Percentiles rank a stretch among this genome's conserved stretches.
These are phyloP conservation scores for Petrosia ficiformis DNA, from an alignment of 37 sponge, comb jelly and placozoan genomes.

Conservation along the genomic window DNA sequence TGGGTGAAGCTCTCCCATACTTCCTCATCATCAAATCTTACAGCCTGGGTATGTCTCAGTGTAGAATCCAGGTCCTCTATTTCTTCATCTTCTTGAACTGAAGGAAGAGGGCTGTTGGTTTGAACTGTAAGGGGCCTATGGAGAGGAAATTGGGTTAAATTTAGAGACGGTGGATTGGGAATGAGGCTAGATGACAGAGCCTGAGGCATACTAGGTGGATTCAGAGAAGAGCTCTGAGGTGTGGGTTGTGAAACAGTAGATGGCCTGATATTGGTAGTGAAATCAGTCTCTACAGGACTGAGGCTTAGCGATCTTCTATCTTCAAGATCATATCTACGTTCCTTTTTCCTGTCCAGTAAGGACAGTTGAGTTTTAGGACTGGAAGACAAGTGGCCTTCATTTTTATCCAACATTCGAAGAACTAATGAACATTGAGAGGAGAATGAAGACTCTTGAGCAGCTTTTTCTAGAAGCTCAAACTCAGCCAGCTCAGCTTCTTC, in stretches of 20 bases:
- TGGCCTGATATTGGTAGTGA: too few relatives aligned
- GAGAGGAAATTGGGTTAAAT: not conserved
- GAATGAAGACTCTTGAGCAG: constrained; percentile 39
- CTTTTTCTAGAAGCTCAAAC: constrained; percentile 77
- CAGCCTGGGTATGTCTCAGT: constrained; percentile 17
- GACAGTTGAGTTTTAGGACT: not conserved
- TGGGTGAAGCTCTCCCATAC: constrained; percentile 75
- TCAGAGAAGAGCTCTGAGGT: not conserved
- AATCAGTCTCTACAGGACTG: too few relatives aligned
- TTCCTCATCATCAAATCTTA: constrained; percentile 79
- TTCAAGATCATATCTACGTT: not conserved
- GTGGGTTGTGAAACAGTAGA: not conserved
- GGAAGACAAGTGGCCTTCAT: not conserved
- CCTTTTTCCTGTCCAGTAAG: not conserved
- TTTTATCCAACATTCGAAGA: not conserved
- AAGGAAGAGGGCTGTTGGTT: not conserved
- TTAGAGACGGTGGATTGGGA: not conserved
- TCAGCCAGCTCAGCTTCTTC: constrained; percentile 77
- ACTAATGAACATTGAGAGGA: constrained; percentile 64
- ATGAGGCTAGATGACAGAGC: not conserved
- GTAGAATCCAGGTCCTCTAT: constrained; percentile 42
- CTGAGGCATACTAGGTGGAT: not conserved
- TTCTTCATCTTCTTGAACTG: constrained; percentile 7
- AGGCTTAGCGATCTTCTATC: not conserved
- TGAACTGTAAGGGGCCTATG: not conserved